Percentiles rank a stretch among this genome's conserved stretches.
phyloP scores from a whole-genome alignment of 2,797 vertebrate genomes.

The Taeniopygia guttata region DNA sequence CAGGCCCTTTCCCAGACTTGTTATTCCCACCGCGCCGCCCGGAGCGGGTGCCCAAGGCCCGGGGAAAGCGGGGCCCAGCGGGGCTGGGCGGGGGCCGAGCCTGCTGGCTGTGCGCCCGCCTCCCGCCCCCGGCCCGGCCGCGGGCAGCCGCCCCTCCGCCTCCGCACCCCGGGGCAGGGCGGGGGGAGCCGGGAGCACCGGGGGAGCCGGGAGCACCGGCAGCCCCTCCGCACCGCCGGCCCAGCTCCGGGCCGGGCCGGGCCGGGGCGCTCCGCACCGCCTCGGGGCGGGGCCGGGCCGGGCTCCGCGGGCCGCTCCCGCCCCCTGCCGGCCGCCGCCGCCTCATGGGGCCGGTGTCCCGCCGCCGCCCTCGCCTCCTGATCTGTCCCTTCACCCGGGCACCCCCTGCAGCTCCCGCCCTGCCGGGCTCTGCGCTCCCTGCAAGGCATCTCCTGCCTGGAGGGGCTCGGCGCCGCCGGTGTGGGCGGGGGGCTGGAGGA shows the following conservation, averaged over 20 bases:
- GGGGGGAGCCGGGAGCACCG: neutral
- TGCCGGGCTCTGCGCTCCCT: fast-evolving
- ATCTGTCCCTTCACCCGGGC: neutral
- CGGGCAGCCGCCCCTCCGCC: neutral
- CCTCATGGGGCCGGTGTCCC: no score
- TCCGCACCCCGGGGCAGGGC: neutral
- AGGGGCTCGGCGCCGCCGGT: neutral
- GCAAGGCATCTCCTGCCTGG: neutral
- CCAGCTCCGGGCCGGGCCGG: neutral
- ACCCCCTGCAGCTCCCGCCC: neutral
- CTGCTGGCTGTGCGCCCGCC: neutral
- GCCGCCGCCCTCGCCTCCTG: no score
- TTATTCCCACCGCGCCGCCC: neutral
- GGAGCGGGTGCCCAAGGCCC: neutral
- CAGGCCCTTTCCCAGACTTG: neutral
- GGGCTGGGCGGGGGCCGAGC: neutral
- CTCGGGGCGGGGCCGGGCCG: neutral
- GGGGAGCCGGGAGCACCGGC: no score
- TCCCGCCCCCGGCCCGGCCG: neutral
- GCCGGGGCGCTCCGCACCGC: neutral
- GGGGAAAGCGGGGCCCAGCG: neutral
- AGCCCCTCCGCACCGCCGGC: no score
- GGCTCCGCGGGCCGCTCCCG: neutral
- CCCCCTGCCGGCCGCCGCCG: neutral
- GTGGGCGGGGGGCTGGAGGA: neutral